Conservation (phyloP, 1,140 invertebrate species). For the Cherax quadricarinatus region DNA sequence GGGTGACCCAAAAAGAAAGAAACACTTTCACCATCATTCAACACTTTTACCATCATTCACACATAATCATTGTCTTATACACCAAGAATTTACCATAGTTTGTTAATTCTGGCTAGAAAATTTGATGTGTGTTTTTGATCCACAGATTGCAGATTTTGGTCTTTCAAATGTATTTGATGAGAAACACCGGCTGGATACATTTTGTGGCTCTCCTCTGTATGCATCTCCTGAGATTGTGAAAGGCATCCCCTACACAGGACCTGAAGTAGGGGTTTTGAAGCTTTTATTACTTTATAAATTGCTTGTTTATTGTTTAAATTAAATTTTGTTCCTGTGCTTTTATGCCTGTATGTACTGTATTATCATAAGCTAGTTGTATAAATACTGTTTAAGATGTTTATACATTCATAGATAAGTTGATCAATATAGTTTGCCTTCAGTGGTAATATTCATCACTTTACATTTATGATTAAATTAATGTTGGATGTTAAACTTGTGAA, state of each 20-base stretch:
- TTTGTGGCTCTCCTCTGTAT: slow-evolving; percentile 98
- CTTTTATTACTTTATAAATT: neutral
- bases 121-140: slow-evolving; percentile 27
- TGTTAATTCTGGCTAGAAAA: neutral
- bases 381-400: too few species aligned
- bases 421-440: too few species aligned
- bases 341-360: neutral
- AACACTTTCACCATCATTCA: too few species aligned
- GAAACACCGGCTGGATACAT: slow-evolving; percentile 91
- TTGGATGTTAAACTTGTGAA: too few species aligned
- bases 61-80: too few species aligned
- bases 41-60: too few species aligned
- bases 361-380: neutral
- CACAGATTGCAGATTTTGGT: slow-evolving; percentile 98
- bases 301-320: neutral
- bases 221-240: slow-evolving; percentile 99
- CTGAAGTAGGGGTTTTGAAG: slow-evolving; percentile 82
- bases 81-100: too few species aligned
- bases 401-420: too few species aligned
- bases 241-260: slow-evolving; percentile 97
- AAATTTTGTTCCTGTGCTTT: too few species aligned
- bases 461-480: too few species aligned
- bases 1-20: too few species aligned
- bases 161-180: slow-evolving; percentile 98
- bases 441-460: too few species aligned